phyloP scores from a whole-genome alignment of 2,888 invertebrate genomes.

The Melangyna quadrimaculata region DNA sequence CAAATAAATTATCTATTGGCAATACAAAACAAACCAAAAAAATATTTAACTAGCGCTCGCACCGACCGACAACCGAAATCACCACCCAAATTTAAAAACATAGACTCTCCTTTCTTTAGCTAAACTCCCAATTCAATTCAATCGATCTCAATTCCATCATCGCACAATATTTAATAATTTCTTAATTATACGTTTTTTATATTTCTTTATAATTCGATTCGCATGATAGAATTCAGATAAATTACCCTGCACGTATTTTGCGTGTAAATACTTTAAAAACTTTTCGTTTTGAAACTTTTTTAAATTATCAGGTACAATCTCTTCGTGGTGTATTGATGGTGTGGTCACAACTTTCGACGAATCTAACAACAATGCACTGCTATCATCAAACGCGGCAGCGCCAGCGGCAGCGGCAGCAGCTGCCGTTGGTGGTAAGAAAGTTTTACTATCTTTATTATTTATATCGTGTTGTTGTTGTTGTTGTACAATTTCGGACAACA shows the following conservation, averaged over 20 bases:
- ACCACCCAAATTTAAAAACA: not conserved
- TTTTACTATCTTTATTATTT: constrained; percentile 21
- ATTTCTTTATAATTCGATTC: constrained; percentile 79
- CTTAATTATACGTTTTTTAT: constrained; percentile 75
- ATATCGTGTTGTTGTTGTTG: constrained; percentile 12
- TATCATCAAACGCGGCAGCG: not conserved
- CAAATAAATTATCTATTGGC: not conserved
- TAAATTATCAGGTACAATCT: constrained; percentile 78
- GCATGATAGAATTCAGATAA: constrained; percentile 78
- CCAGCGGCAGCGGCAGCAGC: not conserved
- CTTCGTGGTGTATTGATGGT: constrained; percentile 78
- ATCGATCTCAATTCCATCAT: constrained; percentile 39
- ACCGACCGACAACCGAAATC: not conserved
- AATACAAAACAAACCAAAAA: not conserved
- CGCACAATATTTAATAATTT: constrained; percentile 69
- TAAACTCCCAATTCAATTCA: not conserved
- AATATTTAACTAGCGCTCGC: not conserved
- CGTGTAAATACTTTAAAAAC: constrained; percentile 79
- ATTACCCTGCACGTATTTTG: constrained; percentile 79
- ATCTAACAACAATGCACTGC: constrained; percentile 38
- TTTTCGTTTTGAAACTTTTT: constrained; percentile 76
- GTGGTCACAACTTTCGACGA: constrained; percentile 47
- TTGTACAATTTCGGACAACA: constrained; percentile 53
- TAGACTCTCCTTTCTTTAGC: not conserved
- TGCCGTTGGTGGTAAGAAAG: not conserved